These are phyloP conservation scores for Reticulitermes speratus DNA, from an alignment of 1,140 invertebrate genomes.

Conservation along the genomic window DNA sequence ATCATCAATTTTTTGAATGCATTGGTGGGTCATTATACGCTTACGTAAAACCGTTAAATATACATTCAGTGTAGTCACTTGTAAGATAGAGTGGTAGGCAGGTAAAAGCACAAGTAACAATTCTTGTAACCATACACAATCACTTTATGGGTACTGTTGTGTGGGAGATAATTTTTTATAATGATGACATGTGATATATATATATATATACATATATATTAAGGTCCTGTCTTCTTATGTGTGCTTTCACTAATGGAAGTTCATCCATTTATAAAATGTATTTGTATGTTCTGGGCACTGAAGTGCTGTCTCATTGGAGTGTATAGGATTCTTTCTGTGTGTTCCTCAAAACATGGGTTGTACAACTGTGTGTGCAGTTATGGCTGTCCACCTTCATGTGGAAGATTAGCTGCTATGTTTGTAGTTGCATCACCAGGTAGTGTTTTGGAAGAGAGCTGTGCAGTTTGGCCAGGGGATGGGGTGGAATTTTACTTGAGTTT, in stretches of 20 bases:
- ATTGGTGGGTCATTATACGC: slow-evolving; percentile 14
- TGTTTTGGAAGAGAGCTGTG: not conserved
- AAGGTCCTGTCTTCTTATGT: slow-evolving; percentile 3
- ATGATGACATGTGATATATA: not conserved
- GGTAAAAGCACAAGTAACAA: not conserved
- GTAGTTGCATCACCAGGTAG: not conserved
- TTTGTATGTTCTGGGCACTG: not conserved
- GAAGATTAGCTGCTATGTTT: not conserved
- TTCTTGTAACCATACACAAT: not conserved
- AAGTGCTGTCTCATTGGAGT: not conserved
- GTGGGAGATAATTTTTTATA: not conserved
- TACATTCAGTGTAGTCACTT: not conserved
- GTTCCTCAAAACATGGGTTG: slow-evolving; percentile 18
- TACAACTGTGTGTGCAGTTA: not conserved
- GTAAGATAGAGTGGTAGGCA: not conserved
- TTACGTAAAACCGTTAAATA: not conserved
- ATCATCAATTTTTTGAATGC: not conserved
- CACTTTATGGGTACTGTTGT: slow-evolving; percentile 6
- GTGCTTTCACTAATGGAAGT: slow-evolving; percentile 2
- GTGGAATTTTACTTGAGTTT: slow-evolving; percentile 15
- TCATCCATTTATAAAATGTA: not conserved
- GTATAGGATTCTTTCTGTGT: slow-evolving; percentile 5
- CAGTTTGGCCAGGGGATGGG: slow-evolving; percentile 6
- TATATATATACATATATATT: not conserved
- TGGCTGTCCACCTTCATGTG: not conserved